These are phyloP conservation scores for Otocyon megalotis DNA, from an alignment of 2,113 vertebrate species.

Conservation along the genomic window DNA sequence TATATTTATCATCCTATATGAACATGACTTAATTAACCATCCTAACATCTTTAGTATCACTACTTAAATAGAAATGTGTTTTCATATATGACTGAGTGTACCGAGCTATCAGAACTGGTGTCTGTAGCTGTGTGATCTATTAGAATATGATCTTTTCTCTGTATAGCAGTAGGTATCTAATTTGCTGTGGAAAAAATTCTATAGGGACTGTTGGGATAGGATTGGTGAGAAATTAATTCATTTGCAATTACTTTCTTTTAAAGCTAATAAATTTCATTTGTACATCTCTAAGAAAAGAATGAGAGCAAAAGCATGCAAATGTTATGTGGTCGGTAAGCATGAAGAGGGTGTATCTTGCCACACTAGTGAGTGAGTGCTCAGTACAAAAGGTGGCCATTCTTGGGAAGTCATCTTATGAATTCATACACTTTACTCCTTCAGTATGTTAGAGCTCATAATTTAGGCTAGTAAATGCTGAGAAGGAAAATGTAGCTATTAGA, in stretches of 20 bases:
- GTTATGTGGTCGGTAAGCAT: background rate
- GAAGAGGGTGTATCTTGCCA: background rate
- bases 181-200: constrained; percentile 3
- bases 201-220: background rate
- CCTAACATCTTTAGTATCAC: background rate
- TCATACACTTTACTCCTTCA: background rate
- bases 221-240: constrained; percentile 25
- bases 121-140: background rate
- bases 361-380: background rate
- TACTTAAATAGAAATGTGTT: background rate
- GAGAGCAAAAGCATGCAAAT: background rate
- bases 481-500: background rate
- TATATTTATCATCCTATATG: background rate
- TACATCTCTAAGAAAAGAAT: background rate
- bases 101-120: background rate
- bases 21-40: background rate
- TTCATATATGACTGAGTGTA: background rate
- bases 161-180: background rate
- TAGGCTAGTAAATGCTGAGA: background rate
- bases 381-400: background rate
- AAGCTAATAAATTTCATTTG: background rate
- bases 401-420: background rate
- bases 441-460: background rate
- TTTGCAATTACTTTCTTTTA: background rate
- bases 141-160: background rate